phyloP scores from a whole-genome alignment of 2,888 invertebrate genomes.

The Vannuccia rotundouncinata region DNA sequence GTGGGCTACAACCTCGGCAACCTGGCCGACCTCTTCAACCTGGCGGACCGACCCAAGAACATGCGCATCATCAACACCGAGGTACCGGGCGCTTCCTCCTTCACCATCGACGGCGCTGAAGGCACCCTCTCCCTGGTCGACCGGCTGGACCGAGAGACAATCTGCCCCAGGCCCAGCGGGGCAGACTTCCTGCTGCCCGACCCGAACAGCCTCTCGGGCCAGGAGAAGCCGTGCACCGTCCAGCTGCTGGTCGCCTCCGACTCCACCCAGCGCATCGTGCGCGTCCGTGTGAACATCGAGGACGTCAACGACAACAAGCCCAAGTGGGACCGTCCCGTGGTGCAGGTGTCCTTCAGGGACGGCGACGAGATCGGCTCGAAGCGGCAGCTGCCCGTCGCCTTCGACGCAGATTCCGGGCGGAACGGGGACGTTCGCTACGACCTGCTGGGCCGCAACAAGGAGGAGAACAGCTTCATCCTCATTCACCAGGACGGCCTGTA shows the following conservation, averaged over 20 bases:
- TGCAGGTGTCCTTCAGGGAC: slow-evolving; percentile 8
- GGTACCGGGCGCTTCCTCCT: background rate
- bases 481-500: slow-evolving; percentile 28
- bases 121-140: background rate
- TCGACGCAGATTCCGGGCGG: slow-evolving; percentile 19
- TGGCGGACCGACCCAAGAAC: background rate
- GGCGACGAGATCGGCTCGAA: slow-evolving; percentile 10
- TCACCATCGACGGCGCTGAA: background rate
- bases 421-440: slow-evolving; percentile 14
- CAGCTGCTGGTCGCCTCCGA: background rate
- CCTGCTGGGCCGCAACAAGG: background rate
- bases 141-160: background rate
- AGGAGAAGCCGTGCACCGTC: background rate
- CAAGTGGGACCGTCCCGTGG: background rate
- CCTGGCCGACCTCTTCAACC: background rate
- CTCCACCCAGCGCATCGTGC: background rate
- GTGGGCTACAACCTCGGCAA: background rate
- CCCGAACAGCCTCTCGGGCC: background rate
- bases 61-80: background rate
- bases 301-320: slow-evolving; percentile 32
- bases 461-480: background rate
- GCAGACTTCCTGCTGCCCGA: too few relatives aligned
- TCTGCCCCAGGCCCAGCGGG: background rate
- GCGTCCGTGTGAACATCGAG: slow-evolving; percentile 9
- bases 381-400: background rate